Conservation (phyloP, 2,113 vertebrate genomes). For the Pelecanus crispus region DNA sequence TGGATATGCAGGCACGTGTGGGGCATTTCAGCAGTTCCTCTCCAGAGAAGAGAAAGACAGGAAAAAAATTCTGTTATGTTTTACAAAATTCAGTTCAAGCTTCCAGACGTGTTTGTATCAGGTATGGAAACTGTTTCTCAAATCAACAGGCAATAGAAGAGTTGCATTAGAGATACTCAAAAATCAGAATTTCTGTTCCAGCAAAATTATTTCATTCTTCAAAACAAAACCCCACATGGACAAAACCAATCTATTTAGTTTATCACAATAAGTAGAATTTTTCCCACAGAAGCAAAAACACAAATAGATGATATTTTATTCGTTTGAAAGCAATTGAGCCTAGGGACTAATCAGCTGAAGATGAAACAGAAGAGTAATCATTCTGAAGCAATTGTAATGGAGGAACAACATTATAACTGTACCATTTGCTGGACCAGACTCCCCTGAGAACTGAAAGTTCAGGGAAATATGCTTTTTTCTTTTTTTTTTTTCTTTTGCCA, state of each 20-base stretch:
- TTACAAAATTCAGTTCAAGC: background rate
- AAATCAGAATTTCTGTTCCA: background rate
- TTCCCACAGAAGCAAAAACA: slow-evolving; percentile 3
- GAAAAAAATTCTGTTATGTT: background rate
- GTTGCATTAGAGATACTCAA: background rate
- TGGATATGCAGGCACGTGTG: too few relatives aligned
- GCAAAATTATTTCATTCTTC: slow-evolving; percentile 15
- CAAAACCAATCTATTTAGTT: slow-evolving; percentile 14
- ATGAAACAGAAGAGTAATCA: slow-evolving; percentile 34
- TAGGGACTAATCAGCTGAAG: slow-evolving; percentile 31
- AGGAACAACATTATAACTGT: background rate
- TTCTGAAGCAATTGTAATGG: slow-evolving; percentile 17
- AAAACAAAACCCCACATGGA: background rate
- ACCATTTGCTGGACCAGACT: background rate
- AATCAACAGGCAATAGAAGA: background rate
- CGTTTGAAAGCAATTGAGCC: slow-evolving; percentile 23
- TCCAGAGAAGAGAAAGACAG: background rate
- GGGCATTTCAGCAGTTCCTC: background rate
- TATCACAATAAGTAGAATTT: slow-evolving; percentile 28
- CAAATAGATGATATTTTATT: slow-evolving; percentile 28
- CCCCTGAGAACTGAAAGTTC: slow-evolving; percentile 1
- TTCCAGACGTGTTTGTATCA: background rate
- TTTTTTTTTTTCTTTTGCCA: background rate
- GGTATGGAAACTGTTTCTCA: background rate
- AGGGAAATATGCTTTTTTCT: background rate